Percentiles rank a stretch among this genome's conserved stretches.
Evolutionary conservation across 2,113 vertebrate species (phyloP).

Genomic region (Balaenoptera acutorostrata): DNA sequence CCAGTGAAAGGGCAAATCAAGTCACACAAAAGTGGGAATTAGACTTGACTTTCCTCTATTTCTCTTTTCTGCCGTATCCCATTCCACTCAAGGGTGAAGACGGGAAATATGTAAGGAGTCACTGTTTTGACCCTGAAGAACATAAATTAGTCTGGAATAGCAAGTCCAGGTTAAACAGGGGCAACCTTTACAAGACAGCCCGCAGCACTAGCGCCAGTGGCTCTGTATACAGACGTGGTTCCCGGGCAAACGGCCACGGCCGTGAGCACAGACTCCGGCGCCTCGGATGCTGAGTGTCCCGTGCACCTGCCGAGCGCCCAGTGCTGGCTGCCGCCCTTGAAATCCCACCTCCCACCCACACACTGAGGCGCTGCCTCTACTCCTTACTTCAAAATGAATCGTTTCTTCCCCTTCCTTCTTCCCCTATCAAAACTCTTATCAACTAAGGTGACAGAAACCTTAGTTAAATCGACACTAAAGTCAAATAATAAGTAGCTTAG

Average conservation of each 20-base stretch:
- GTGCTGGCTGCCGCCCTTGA: neutral
- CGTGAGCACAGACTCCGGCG: neutral
- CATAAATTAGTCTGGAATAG: neutral
- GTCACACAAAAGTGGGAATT: neutral
- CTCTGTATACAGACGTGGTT: neutral
- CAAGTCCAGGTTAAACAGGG: neutral
- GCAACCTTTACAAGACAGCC: neutral
- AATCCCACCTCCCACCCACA: accelerated
- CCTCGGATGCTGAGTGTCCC: too few species aligned
- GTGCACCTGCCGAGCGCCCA: neutral
- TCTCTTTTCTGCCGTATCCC: neutral
- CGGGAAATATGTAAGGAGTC: neutral
- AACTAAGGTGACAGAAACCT: neutral
- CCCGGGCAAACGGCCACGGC: accelerated
- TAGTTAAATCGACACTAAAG: neutral
- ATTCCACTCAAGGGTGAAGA: neutral
- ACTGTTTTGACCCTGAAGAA: neutral
- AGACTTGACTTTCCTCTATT: neutral
- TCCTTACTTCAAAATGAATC: neutral
- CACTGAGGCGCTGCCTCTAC: neutral
- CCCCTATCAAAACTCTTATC: neutral
- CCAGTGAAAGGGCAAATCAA: neutral
- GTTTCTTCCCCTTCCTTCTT: neutral
- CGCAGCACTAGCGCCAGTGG: accelerated
- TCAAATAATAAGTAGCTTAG: neutral